These are phyloP conservation scores for Leptoclinus maculatus DNA, from an alignment of 2,797 vertebrate genomes.

Conservation along the genomic window DNA sequence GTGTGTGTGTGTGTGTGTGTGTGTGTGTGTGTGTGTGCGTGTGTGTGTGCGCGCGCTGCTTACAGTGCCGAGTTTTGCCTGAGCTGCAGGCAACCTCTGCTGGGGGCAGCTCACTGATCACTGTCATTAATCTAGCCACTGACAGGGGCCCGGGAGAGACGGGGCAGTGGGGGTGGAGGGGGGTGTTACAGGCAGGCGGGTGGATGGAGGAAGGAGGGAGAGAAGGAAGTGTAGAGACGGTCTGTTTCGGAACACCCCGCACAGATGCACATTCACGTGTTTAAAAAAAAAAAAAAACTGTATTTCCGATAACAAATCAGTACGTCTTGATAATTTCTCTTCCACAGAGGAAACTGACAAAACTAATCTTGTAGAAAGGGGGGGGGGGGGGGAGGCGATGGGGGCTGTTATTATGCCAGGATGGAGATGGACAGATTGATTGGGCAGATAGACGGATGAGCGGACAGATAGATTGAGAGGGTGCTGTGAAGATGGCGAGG, in stretches of 20 bases:
- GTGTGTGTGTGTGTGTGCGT: constrained; percentile 35
- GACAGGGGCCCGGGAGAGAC: constrained; percentile 78
- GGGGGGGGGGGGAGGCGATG: neutral
- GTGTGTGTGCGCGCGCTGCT: constrained; percentile 51
- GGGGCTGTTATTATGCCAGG: constrained; percentile 54
- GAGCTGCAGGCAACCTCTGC: constrained; percentile 80
- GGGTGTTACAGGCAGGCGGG: constrained; percentile 46
- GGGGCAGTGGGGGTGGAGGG: constrained; percentile 42
- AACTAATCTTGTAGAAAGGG: constrained; percentile 45
- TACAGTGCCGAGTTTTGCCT: constrained; percentile 74
- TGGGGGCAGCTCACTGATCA: constrained; percentile 84
- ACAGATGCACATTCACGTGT: neutral
- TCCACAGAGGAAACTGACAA: constrained; percentile 12
- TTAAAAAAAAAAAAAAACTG: neutral
- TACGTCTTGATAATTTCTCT: constrained; percentile 13
- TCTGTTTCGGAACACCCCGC: constrained; percentile 33
- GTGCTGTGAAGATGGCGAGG: constrained; percentile 45
- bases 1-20: constrained; percentile 32
- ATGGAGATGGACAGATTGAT: constrained; percentile 63
- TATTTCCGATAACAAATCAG: constrained; percentile 31
- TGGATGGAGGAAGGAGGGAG: constrained; percentile 29
- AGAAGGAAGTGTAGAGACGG: constrained; percentile 32
- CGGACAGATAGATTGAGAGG: constrained; percentile 57
- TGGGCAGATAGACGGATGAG: constrained; percentile 52
- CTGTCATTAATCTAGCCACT: constrained; percentile 87